Base-by-base conservation (phyloP, 2,888 invertebrate genomes). In the Loripinus fragilis region DNA sequence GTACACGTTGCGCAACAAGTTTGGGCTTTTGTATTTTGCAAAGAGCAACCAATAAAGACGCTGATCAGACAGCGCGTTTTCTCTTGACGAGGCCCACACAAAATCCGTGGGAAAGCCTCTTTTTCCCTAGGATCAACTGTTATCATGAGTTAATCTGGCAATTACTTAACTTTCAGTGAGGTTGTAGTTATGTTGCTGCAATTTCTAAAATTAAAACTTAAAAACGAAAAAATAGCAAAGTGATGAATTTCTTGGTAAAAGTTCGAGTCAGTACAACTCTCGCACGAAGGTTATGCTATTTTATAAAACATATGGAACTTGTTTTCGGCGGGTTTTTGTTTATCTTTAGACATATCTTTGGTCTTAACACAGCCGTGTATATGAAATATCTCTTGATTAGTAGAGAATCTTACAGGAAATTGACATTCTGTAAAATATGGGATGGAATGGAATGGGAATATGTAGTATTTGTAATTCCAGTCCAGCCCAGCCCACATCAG, bases 241-340 rank as follows among this genome's bases (percentile, higher is more conserved):
- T 20, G 45, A 12, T 45, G 45, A 8, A 52, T 52, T 52, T 8
- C 52, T 25, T 52, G 23, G 23, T 33, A 60, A 8, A 33, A 33
- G 33, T 60, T 28, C 20, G 3, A 25, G 60, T 30, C 55, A 55
- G 55, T 55, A 55, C 28, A 55, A 55, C 28, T 55, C 30, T 23
- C 17, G 60, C 33, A 20, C 10, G 33, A 33, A 60, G 30, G 12
- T 10, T 17, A 2, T 28, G 60, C 28, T 28, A 60, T 60, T 60
- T 60, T 33, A 33, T 60, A 60, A 60, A 60, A 60, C 60, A 60
- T 60, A 60, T 60, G 60, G 60, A 60, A 60, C 60, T 30, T 60
- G 60, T 60, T 60, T 60, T 33, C 20, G 8, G 5, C 10, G 60
- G 5, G 60, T 60, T 28, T n/a, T 30, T 60, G 60, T 60, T 60